Conservation (phyloP, 2,888 invertebrate genomes). For the Sarcophaga subvicina region DNA sequence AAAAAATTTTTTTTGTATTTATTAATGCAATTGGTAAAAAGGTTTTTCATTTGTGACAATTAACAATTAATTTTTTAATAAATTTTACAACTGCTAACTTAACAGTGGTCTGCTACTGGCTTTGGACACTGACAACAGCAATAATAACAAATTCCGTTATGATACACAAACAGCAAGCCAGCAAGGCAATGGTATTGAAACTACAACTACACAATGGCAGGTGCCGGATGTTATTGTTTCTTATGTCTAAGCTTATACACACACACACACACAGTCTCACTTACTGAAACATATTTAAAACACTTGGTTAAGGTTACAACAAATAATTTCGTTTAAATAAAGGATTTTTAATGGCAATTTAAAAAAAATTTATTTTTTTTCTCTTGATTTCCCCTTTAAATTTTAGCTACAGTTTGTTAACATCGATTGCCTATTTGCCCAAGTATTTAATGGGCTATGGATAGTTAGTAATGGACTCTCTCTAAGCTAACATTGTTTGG, state of each 20-base stretch:
- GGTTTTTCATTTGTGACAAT: slow-evolving; percentile 40
- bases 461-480: slow-evolving; percentile 78
- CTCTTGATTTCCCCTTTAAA: slow-evolving; percentile 4
- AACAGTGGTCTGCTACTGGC: slow-evolving; percentile 52
- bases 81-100: slow-evolving; percentile 57
- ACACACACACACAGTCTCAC: too few relatives aligned
- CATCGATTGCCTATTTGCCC: slow-evolving; percentile 93
- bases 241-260: slow-evolving; percentile 33
- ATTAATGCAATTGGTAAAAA: slow-evolving; percentile 33
- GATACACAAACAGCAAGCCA: slow-evolving; percentile 39
- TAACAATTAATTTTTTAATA: slow-evolving; percentile 45
- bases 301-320: slow-evolving; percentile 48
- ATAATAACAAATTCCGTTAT: slow-evolving; percentile 1
- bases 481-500: not conserved
- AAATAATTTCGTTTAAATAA: slow-evolving; percentile 27
- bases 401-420: slow-evolving; percentile 90
- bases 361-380: slow-evolving; percentile 1
- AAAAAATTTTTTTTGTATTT: not conserved
- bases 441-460: slow-evolving; percentile 93
- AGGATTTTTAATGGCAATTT: not conserved
- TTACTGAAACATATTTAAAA: not conserved
- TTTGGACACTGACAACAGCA: slow-evolving; percentile 22
- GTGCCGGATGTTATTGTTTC: slow-evolving; percentile 70
- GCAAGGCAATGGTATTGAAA: slow-evolving; percentile 31
- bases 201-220: slow-evolving; percentile 67